phyloP scores from a whole-genome alignment of 2,888 invertebrate genomes.

The Eupithecia subfuscata region DNA sequence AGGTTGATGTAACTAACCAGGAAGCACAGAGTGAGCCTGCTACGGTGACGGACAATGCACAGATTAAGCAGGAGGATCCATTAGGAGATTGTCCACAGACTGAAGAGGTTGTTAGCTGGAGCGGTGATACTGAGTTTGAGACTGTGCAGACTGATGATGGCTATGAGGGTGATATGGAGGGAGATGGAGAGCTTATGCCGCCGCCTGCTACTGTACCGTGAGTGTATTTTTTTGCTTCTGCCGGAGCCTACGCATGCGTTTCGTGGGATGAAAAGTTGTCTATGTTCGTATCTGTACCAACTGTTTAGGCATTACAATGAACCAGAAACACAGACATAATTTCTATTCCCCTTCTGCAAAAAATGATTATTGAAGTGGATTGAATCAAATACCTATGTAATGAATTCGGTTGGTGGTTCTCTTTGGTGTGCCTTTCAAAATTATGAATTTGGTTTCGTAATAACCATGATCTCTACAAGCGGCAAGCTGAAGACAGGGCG shows the following conservation, averaged over 20 bases:
- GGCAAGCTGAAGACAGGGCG: too few relatives aligned
- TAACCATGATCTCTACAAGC: neutral
- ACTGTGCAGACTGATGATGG: conserved; percentile 85
- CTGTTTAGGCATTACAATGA: neutral
- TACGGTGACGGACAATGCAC: conserved; percentile 46
- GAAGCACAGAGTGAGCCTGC: conserved; percentile 52
- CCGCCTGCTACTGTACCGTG: conserved; percentile 88
- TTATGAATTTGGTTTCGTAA: too few relatives aligned
- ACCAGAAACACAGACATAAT: neutral
- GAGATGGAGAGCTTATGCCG: conserved; percentile 92
- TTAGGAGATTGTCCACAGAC: conserved; percentile 71
- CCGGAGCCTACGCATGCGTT: neutral
- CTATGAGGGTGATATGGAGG: conserved; percentile 84
- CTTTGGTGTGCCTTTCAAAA: too few relatives aligned
- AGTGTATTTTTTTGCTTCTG: conserved; percentile 47
- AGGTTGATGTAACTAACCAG: conserved; percentile 62
- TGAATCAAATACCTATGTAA: too few relatives aligned
- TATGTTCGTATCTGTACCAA: neutral
- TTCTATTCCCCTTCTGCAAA: neutral
- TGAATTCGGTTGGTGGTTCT: too few relatives aligned
- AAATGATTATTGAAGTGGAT: neutral
- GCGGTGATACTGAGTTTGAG: conserved; percentile 51
- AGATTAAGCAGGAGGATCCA: conserved; percentile 48
- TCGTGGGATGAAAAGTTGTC: neutral
- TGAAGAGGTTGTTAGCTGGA: conserved; percentile 51